phyloP scores from a whole-genome alignment of 2,888 invertebrate species.

The Synergus laeviventris region DNA sequence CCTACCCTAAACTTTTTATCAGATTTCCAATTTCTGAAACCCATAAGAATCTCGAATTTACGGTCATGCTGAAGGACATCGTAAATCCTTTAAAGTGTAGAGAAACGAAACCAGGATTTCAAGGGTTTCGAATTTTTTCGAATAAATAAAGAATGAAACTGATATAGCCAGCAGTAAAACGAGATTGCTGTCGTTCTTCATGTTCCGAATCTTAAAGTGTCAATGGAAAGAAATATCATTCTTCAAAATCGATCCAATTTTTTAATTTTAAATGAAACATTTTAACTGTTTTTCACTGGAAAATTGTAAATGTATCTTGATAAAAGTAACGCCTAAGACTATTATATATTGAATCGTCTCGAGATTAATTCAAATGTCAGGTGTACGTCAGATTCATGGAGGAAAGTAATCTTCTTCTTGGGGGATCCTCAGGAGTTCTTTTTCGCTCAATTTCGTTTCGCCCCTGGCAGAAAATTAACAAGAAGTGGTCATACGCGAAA shows the following conservation, averaged over 20 bases:
- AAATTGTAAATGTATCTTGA: too few relatives aligned
- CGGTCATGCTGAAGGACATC: background rate
- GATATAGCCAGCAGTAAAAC: conserved; percentile 14
- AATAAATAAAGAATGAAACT: conserved; percentile 9
- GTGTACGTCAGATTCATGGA: too few relatives aligned
- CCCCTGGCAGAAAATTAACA: conserved; percentile 23
- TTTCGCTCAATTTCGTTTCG: background rate
- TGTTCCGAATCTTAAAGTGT: background rate
- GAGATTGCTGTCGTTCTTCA: conserved; percentile 19
- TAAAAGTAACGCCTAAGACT: too few relatives aligned
- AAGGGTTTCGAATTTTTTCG: conserved; percentile 1
- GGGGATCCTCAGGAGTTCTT: background rate
- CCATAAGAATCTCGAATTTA: background rate
- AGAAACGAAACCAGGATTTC: background rate
- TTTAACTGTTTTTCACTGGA: too few relatives aligned
- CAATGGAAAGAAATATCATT: background rate
- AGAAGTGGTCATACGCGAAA: conserved; percentile 24
- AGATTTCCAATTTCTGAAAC: conserved; percentile 8
- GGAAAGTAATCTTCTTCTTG: background rate
- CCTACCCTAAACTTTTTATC: background rate
- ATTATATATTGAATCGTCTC: too few relatives aligned
- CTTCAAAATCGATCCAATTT: background rate
- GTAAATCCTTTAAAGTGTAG: conserved; percentile 3
- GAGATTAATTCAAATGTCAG: too few relatives aligned
- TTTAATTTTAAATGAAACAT: background rate